Percentiles rank a stretch among this genome's conserved stretches.
phyloP scores from a whole-genome alignment of 2,888 invertebrate genomes.

The Pyrrhia umbra region DNA sequence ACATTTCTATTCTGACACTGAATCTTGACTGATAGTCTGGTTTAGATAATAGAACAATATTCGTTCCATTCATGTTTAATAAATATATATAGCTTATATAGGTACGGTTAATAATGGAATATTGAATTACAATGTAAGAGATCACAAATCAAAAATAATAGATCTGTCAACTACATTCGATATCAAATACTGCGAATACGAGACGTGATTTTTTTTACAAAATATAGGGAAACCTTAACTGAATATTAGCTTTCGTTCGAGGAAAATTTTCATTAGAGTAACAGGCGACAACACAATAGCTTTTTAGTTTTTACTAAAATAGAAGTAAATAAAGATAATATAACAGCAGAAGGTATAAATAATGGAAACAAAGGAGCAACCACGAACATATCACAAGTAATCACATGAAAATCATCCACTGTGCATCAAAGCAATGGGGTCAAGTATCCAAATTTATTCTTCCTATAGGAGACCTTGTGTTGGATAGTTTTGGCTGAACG shows the following conservation, averaged over 20 bases:
- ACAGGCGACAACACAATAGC: too few species aligned
- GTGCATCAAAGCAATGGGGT: constrained; percentile 48
- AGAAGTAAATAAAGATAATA: neutral
- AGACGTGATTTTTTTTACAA: neutral
- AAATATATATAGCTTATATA: too few species aligned
- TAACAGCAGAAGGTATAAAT: neutral
- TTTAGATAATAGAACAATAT: constrained; percentile 6
- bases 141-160: neutral
- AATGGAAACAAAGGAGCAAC: constrained; percentile 6
- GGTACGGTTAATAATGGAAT: neutral
- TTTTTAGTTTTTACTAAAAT: neutral
- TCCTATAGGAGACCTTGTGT: constrained; percentile 56
- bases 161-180: neutral
- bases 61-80: constrained; percentile 2
- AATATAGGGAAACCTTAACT: neutral
- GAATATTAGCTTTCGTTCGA: neutral
- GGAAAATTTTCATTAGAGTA: too few species aligned
- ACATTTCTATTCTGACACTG: constrained; percentile 55
- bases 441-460: constrained; percentile 56
- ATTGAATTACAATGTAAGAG: neutral
- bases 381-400: constrained; percentile 5
- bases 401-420: constrained; percentile 26
- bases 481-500: constrained; percentile 45
- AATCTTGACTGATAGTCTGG: neutral
- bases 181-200: too few species aligned